A percentile compares a stretch with the other conserved stretches of the same genome.
Conservation (phyloP, 2,113 vertebrate species). For the Megatriorchis doriae region DNA sequence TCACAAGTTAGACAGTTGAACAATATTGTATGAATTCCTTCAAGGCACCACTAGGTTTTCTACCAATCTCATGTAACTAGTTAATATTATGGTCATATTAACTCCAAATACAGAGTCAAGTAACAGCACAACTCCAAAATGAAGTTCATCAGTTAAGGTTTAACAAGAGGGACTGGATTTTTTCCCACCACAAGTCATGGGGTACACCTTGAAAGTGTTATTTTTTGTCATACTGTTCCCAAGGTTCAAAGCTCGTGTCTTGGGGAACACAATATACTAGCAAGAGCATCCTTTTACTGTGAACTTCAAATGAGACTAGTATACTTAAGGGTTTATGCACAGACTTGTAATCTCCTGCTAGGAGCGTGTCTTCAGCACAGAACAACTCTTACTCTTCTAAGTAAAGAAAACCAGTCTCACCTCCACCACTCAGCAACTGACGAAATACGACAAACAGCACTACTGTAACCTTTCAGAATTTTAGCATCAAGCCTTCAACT, state of each 20-base stretch:
- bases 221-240: not conserved
- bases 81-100: not conserved
- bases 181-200: not conserved
- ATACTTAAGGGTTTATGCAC: not conserved
- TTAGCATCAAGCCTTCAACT: not conserved
- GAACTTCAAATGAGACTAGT: not conserved
- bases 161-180: not conserved
- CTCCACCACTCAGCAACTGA: not conserved
- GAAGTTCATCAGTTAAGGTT: not conserved
- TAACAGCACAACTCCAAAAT: not conserved
- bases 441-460: not conserved
- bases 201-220: not conserved
- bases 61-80: not conserved
- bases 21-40: not conserved
- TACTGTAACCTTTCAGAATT: not conserved
- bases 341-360: not conserved
- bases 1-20: not conserved
- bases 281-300: not conserved
- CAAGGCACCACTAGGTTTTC: not conserved
- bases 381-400: not conserved
- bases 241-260: not conserved
- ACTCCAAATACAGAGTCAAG: not conserved
- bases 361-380: not conserved
- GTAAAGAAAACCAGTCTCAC: not conserved
- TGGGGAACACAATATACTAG: not conserved